These are phyloP conservation scores for Noctua comes DNA, from an alignment of 2,888 invertebrate species.

Conservation along the genomic window DNA sequence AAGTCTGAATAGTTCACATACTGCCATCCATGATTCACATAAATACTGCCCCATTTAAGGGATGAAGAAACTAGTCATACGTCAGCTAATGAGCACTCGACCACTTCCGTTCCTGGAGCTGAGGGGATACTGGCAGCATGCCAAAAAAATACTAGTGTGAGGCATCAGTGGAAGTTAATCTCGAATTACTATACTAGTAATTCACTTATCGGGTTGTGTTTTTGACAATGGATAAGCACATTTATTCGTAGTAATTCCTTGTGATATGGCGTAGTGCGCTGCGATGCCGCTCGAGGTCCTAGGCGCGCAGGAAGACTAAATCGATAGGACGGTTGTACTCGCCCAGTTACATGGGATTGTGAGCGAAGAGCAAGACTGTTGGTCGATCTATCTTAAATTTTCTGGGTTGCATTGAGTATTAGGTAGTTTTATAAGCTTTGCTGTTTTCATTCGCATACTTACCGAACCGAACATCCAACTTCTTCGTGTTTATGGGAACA, in stretches of 20 bases:
- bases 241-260: slow-evolving; percentile 18
- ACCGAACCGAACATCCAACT: neutral
- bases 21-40: neutral
- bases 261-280: slow-evolving; percentile 19
- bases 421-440: neutral
- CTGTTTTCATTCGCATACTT: neutral
- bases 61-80: slow-evolving; percentile 27
- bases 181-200: slow-evolving; percentile 45
- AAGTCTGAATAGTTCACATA: slow-evolving; percentile 10
- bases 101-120: slow-evolving; percentile 43
- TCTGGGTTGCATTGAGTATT: neutral
- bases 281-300: slow-evolving; percentile 11
- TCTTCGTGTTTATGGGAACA: neutral
- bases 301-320: slow-evolving; percentile 35
- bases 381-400: slow-evolving; percentile 10
- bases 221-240: slow-evolving; percentile 35
- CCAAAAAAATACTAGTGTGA: slow-evolving; percentile 50
- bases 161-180: slow-evolving; percentile 44
- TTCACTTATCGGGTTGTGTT: slow-evolving; percentile 38
- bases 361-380: slow-evolving; percentile 24
- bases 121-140: slow-evolving; percentile 35
- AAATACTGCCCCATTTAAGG: slow-evolving; percentile 8
- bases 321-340: slow-evolving; percentile 36
- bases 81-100: slow-evolving; percentile 38
- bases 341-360: slow-evolving; percentile 27